Base-by-base conservation (phyloP, 2,888 invertebrate genomes). In the Phragmatobia fuliginosa region DNA sequence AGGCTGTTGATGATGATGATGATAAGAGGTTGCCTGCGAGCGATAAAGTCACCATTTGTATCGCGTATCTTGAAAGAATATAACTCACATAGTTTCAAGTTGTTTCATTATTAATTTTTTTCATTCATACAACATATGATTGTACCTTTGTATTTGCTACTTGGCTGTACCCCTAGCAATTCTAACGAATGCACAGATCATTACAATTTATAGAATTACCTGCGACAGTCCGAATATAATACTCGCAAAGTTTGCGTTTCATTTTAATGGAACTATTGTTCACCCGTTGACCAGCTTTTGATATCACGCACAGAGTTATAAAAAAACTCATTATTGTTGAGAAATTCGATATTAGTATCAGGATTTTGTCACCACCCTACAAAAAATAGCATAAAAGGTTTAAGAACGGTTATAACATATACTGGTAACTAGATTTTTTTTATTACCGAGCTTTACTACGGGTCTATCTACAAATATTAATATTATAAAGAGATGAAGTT, bases 211-310 rank as follows among this genome's bases (percentile, higher is more conserved):
- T 18, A n/a, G n/a, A 78, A 81, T 81, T 73, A 88, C 89, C 74
- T 45, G 71, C 70, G 31, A 83, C 32, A 4, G 79, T 77, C 66
- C 81, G 67, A 1, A 86, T 61, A 5, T 85, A 79, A 4, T 88
- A 80, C 41, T 78, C 80, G 8, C 82, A 80, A 16, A 90, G 75
- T 49, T 78, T 83, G 31, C 79, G 77, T 32, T 74, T 79, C 11
- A 90, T 66, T 5, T 59, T 63, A 0, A 71, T 66, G 0, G 80
- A 82, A 41, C 75, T 86, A 65, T 85, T 85, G 28, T 83, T 83
- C 28, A 83, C 79, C 3, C 70, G 65, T 68, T 89, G 88, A 0
- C 87, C 89, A 0, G 81, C 83, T 21, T 69, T 62, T 0, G 87
- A 85, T 38, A 88, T 36, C 49, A 85, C 33, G 36, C 71, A 73